Evolutionary conservation across 2,797 vertebrate species (phyloP).

Genomic region (Chelidonichthys spinosus): DNA sequence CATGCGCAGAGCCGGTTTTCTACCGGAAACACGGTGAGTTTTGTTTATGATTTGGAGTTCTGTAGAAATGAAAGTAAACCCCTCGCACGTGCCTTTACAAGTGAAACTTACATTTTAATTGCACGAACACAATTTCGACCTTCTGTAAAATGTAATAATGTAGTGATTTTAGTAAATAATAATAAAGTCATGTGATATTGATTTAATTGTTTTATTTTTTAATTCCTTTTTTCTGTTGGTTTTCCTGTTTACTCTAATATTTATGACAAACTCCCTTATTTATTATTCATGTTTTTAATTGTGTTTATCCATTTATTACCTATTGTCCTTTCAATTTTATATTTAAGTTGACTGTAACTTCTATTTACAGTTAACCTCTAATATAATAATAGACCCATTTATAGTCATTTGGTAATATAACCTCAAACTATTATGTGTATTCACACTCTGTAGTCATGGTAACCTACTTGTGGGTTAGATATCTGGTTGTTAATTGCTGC

Average conservation of each 20-base stretch:
- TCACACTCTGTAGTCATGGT: not conserved
- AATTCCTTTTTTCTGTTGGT: not conserved
- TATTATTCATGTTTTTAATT: not conserved
- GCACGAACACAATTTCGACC: too few species aligned
- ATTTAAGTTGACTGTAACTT: too few species aligned
- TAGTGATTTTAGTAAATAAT: not conserved
- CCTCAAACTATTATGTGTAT: not conserved
- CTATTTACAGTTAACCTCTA: too few species aligned
- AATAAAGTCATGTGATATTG: not conserved
- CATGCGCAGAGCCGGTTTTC: slow-evolving; percentile 33
- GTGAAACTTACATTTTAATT: not conserved
- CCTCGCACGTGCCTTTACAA: not conserved
- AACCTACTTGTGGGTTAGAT: not conserved
- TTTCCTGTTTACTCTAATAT: too few species aligned
- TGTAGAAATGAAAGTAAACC: slow-evolving; percentile 12
- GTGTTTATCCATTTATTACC: not conserved
- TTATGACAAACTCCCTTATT: too few species aligned
- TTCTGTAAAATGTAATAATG: not conserved
- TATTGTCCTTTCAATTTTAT: too few species aligned
- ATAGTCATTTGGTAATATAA: not conserved
- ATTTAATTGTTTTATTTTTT: not conserved
- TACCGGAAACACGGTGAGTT: slow-evolving; percentile 16
- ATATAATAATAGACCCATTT: too few species aligned
- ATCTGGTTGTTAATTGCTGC: not conserved
- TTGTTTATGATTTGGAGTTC: not conserved